These are phyloP conservation scores for Lymantria monacha DNA, from an alignment of 2,888 invertebrate species.

Conservation along the genomic window DNA sequence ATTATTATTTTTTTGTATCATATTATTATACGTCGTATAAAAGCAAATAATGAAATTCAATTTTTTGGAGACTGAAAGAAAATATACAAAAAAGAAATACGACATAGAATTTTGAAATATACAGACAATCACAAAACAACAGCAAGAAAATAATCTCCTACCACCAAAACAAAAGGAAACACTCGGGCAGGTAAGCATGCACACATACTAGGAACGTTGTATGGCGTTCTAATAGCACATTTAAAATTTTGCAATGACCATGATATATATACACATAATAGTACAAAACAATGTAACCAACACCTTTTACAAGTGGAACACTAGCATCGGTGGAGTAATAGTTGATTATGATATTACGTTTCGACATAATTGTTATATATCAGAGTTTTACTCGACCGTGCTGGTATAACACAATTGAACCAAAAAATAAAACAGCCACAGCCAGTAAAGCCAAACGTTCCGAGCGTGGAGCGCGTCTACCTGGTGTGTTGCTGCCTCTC, in stretches of 20 bases:
- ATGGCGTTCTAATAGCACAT: constrained; percentile 45
- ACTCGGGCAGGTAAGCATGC: constrained; percentile 76
- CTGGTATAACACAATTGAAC: constrained; percentile 45
- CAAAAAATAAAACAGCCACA: constrained; percentile 52
- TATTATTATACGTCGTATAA: constrained; percentile 2
- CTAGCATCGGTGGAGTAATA: constrained; percentile 39
- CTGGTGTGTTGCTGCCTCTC: constrained; percentile 76
- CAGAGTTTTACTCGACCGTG: constrained; percentile 23
- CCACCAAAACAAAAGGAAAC: constrained; percentile 48
- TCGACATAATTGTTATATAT: neutral
- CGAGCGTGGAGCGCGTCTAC: constrained; percentile 74
- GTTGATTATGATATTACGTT: neutral
- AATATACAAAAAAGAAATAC: too few relatives aligned
- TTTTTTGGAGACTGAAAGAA: too few relatives aligned
- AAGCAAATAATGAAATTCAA: constrained; percentile 22
- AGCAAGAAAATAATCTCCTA: constrained; percentile 29
- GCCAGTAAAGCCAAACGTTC: constrained; percentile 69
- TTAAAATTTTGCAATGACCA: constrained; percentile 43
- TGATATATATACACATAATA: constrained; percentile 49
- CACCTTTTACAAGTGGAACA: constrained; percentile 57
- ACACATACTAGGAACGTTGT: constrained; percentile 67
- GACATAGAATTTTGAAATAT: constrained; percentile 12
- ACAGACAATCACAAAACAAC: constrained; percentile 26
- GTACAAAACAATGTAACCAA: constrained; percentile 46
- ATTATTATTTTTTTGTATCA: constrained; percentile 31